Evolutionary conservation across 2,888 invertebrate species (phyloP).

Genomic region (Dryocosmus kuriphilus): DNA sequence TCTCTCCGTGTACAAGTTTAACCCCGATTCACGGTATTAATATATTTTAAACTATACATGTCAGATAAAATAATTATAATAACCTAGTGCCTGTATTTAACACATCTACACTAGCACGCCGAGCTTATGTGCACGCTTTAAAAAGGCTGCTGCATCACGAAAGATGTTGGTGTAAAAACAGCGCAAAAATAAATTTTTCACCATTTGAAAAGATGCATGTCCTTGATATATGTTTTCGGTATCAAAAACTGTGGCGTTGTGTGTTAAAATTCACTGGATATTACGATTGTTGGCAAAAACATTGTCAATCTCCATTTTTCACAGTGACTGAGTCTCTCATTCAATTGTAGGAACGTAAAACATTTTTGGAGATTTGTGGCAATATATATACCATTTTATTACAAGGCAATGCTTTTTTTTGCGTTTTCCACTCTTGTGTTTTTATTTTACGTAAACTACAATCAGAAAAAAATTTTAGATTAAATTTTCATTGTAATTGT

Average conservation of each 20-base stretch:
- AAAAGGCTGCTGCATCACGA: slow-evolving; percentile 7
- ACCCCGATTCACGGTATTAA: not conserved
- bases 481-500: too few relatives aligned
- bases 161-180: slow-evolving; percentile 3
- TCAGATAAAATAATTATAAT: slow-evolving; percentile 22
- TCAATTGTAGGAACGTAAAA: not conserved
- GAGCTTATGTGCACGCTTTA: slow-evolving; percentile 35
- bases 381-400: not conserved
- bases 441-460: too few relatives aligned
- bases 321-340: not conserved
- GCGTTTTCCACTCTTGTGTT: too few relatives aligned
- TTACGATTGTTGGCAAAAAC: not conserved
- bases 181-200: slow-evolving; percentile 6
- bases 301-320: not conserved
- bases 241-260: slow-evolving; percentile 8
- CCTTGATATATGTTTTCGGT: slow-evolving; percentile 9
- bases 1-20: not conserved
- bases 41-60: not conserved
- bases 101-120: slow-evolving; percentile 18
- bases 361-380: not conserved
- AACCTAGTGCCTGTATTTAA: slow-evolving; percentile 14
- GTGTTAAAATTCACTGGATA: not conserved
- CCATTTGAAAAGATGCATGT: slow-evolving; percentile 16
- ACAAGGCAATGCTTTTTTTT: not conserved
- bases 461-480: too few relatives aligned